phyloP scores from a whole-genome alignment of 1,140 invertebrate genomes.

The Trachymyrmex cornetzi region DNA sequence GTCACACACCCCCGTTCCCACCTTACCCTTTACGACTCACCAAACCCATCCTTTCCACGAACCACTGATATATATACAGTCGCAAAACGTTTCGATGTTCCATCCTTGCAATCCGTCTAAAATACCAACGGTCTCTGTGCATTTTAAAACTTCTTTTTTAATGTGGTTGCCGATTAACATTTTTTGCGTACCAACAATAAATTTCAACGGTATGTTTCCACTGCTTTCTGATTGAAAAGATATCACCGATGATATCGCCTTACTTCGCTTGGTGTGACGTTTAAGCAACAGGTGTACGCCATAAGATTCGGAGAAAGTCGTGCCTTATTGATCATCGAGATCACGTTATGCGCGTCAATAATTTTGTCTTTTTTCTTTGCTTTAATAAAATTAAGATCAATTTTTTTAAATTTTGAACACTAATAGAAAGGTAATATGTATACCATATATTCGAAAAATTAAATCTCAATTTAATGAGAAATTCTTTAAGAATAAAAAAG shows the following conservation, averaged over 20 bases:
- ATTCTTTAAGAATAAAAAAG: not conserved
- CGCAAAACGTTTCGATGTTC: slow-evolving; percentile 69
- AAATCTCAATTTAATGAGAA: not conserved
- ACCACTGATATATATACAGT: slow-evolving; percentile 50
- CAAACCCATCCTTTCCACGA: slow-evolving; percentile 26
- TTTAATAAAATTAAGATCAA: slow-evolving; percentile 11
- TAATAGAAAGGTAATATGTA: not conserved
- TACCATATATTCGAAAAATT: not conserved
- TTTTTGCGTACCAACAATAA: not conserved
- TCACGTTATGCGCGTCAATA: slow-evolving; percentile 27
- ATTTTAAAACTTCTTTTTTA: slow-evolving; percentile 20
- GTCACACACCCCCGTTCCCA: slow-evolving; percentile 21
- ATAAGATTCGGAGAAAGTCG: slow-evolving; percentile 21
- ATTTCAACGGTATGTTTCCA: not conserved
- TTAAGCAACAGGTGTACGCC: slow-evolving; percentile 72
- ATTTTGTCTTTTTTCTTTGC: not conserved
- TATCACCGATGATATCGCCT: slow-evolving; percentile 31
- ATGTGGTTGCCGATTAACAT: not conserved
- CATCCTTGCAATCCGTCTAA: not conserved
- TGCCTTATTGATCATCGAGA: slow-evolving; percentile 39
- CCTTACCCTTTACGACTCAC: not conserved
- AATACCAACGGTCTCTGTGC: not conserved
- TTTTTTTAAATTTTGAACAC: not conserved
- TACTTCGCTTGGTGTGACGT: slow-evolving; percentile 24
- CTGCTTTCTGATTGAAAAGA: not conserved